Evolutionary conservation across 2,888 invertebrate genomes (phyloP).

Genomic region (Chrysolina haemoptera): DNA sequence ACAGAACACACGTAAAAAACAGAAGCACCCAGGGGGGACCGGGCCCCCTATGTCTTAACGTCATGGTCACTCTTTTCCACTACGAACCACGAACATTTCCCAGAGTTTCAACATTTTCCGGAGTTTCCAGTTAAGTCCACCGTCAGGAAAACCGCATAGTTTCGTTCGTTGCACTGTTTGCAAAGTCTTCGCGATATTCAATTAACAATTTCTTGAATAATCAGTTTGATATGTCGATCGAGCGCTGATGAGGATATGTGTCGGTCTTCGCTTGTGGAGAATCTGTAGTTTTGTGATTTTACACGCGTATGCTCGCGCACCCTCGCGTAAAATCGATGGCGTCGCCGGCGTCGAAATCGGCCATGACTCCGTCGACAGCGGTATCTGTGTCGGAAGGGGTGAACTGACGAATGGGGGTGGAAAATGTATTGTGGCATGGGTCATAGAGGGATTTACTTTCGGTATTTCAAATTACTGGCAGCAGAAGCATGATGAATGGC

Average conservation of each 20-base stretch:
- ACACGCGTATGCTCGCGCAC: constrained; percentile 64
- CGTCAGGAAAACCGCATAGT: constrained; percentile 32
- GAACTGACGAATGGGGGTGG: constrained; percentile 39
- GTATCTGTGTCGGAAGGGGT: constrained; percentile 45
- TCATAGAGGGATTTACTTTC: background rate
- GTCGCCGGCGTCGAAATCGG: constrained; percentile 57
- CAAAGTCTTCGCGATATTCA: constrained; percentile 2
- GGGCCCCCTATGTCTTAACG: constrained; percentile 61
- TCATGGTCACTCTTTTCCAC: constrained; percentile 52
- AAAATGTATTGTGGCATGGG: background rate
- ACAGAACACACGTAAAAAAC: constrained; percentile 58
- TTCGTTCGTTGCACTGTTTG: background rate
- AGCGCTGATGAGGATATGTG: constrained; percentile 57
- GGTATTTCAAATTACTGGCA: background rate
- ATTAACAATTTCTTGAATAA: constrained; percentile 6
- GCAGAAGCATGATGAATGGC: too few relatives aligned
- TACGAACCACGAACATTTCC: constrained; percentile 28
- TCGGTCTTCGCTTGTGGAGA: constrained; percentile 58
- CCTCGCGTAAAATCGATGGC: constrained; percentile 64
- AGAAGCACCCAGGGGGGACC: constrained; percentile 62
- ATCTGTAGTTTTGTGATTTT: constrained; percentile 64
- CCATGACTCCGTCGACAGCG: constrained; percentile 39
- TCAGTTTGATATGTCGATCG: constrained; percentile 44
- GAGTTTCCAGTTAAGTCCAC: constrained; percentile 23
- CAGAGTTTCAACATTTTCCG: constrained; percentile 31